Evolutionary conservation across 1,140 invertebrate genomes (phyloP).

Genomic region (Muscidifurax raptorellus): DNA sequence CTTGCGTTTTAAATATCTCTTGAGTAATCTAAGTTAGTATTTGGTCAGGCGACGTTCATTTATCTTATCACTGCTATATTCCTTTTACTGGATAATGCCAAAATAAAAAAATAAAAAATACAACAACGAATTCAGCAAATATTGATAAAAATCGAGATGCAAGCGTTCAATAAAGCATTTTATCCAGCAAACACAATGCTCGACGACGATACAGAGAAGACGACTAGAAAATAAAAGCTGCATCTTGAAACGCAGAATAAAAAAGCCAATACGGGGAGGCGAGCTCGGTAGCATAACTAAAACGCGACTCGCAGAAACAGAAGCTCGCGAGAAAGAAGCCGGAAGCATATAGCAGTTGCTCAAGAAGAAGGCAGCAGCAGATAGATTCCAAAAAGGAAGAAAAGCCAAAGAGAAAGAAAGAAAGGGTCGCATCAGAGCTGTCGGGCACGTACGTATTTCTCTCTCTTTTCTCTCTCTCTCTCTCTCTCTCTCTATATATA

Average conservation of each 20-base stretch:
- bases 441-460: slow-evolving; percentile 48
- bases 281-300: not conserved
- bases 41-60: no score
- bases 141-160: not conserved
- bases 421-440: slow-evolving; percentile 34
- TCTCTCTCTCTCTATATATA: slow-evolving; percentile 8
- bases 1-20: no score
- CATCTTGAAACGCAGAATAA: not conserved
- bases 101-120: not conserved
- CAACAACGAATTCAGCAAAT: not conserved
- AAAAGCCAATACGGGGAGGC: slow-evolving; percentile 21
- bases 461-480: not conserved
- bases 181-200: not conserved
- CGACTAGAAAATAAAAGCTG: not conserved
- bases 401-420: not conserved
- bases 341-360: not conserved
- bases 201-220: not conserved
- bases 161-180: not conserved
- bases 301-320: slow-evolving; percentile 16
- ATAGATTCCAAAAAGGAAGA: slow-evolving; percentile 6
- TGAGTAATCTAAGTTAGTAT: no score
- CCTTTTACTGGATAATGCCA: no score
- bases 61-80: no score
- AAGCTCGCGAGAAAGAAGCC: not conserved
- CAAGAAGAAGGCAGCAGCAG: not conserved